Evolutionary conservation across 1,140 invertebrate genomes (phyloP).

Genomic region (Druon quercuslanigerum): DNA sequence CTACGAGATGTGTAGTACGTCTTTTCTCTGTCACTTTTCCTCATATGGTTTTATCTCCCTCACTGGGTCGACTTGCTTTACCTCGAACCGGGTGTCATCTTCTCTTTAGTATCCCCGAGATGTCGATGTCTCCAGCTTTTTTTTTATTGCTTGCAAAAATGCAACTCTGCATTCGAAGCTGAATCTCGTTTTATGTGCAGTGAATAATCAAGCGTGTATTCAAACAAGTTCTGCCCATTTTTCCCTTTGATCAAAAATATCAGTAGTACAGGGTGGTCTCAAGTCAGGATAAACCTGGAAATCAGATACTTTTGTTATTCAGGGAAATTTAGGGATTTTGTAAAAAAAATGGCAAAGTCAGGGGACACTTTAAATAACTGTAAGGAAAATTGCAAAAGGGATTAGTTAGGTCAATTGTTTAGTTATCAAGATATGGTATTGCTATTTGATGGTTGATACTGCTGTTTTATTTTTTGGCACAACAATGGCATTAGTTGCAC

Average conservation of each 20-base stretch:
- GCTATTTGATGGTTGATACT: too few relatives aligned
- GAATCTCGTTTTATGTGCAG: constrained; percentile 1
- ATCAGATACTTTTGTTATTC: too few relatives aligned
- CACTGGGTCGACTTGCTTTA: constrained; percentile 4
- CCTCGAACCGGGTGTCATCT: background rate
- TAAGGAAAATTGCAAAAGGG: too few relatives aligned
- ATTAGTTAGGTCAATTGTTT: too few relatives aligned
- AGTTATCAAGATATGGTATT: too few relatives aligned
- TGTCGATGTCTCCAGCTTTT: constrained; percentile 2
- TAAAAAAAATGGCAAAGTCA: too few relatives aligned
- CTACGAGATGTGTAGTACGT: constrained; percentile 7
- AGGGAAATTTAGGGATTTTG: too few relatives aligned
- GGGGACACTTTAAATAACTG: too few relatives aligned
- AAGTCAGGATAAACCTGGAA: too few relatives aligned
- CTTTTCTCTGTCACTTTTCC: constrained; percentile 12
- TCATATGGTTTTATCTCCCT: constrained; percentile 17
- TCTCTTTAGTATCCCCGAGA: background rate
- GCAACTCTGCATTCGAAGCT: background rate
- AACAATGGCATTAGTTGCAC: too few relatives aligned
- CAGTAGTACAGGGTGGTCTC: background rate
- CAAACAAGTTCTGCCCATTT: constrained; percentile 7
- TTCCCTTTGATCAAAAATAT: background rate
- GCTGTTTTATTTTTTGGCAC: too few relatives aligned
- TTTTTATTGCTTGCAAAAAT: background rate
- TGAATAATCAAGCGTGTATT: constrained; percentile 18